Evolutionary conservation across 2,888 invertebrate species (phyloP), one percentile per base, ranked within the genome.

Genomic region (Syritta pipiens): DNA sequence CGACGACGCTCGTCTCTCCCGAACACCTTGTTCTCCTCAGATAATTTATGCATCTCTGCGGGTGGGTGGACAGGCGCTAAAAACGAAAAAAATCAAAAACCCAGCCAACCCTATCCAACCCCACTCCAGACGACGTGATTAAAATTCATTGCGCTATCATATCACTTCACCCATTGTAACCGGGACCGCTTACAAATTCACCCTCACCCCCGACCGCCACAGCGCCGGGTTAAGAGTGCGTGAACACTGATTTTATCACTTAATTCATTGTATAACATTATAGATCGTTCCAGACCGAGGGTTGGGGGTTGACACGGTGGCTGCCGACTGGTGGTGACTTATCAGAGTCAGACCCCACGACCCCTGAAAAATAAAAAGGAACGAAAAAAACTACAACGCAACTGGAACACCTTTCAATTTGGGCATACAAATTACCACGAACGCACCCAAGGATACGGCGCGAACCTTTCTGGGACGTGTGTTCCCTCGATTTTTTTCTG

Each of bases 221-320:
- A 22, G 83, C 77, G 82, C 71, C 53, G 53, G 72, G 82, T 77
- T 82, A 82, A 82, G 82, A 82, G 82, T 84, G 84, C 83, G 83
- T 83, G 82, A 83, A 83, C 81, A 81, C 79, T 75, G 83, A 84
- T 83, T 83, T 81, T 81, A 83, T 84, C 84, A 77, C 81, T 65
- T 81, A 63, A 77, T 76, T 57, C 76, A 81, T 81, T 77, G 72
- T 79, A 74, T 68, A 48, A 79, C 79, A 74, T 79, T 79, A 67
- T 74, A 74, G 79, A 68, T 68, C 49, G 79, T 74, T 79, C 74
- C 79, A 72, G 67, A 57, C 55, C 42, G 67, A 46, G 10, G 6
- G 40, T n/a, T 10, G 9, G 14, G n/a, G 44, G 42, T 3, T 26
- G 37, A 24, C 55, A 69, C 17, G 10, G 26, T 14, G 10, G 22